Percentiles rank a stretch among this genome's conserved stretches.
Conservation (phyloP, 2,797 vertebrate species). For the Rhinella marina region DNA sequence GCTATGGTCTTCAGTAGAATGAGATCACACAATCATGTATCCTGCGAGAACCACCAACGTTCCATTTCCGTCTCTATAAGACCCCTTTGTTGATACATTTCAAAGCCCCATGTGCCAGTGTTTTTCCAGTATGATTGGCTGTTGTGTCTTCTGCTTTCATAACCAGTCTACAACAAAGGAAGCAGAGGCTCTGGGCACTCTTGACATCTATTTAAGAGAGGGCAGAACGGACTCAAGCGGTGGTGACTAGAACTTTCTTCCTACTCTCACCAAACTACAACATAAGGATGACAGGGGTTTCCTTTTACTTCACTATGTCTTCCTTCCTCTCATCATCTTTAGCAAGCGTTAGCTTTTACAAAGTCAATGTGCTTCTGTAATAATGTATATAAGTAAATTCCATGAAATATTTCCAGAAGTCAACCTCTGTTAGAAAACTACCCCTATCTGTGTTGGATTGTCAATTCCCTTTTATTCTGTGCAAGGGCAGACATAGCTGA, state of each 20-base stretch:
- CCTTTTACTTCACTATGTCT: slow-evolving; percentile 29
- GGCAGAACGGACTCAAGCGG: neutral
- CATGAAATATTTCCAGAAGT: no score
- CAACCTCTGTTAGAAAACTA: no score
- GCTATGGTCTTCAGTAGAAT: neutral
- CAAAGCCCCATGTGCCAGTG: slow-evolving; percentile 23
- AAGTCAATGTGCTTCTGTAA: neutral
- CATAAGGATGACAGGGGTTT: slow-evolving; percentile 25
- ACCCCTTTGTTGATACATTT: slow-evolving; percentile 49
- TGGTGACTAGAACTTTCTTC: slow-evolving; percentile 38
- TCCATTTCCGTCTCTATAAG: slow-evolving; percentile 42
- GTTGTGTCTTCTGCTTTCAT: slow-evolving; percentile 27
- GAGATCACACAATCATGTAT: slow-evolving; percentile 17
- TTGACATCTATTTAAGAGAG: neutral
- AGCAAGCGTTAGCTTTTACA: neutral
- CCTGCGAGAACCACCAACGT: slow-evolving; percentile 31
- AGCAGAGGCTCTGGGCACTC: neutral
- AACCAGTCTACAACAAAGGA: slow-evolving; percentile 39
- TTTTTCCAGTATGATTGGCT: slow-evolving; percentile 23
- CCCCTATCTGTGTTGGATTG: no score
- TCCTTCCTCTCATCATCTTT: slow-evolving; percentile 29
- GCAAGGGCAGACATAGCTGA: no score
- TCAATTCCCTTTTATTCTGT: no score
- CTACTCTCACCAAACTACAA: slow-evolving; percentile 37
- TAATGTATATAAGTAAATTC: no score